Evolutionary conservation across 1,140 invertebrate species (phyloP).

Genomic region (Drosophila ohnishii): DNA sequence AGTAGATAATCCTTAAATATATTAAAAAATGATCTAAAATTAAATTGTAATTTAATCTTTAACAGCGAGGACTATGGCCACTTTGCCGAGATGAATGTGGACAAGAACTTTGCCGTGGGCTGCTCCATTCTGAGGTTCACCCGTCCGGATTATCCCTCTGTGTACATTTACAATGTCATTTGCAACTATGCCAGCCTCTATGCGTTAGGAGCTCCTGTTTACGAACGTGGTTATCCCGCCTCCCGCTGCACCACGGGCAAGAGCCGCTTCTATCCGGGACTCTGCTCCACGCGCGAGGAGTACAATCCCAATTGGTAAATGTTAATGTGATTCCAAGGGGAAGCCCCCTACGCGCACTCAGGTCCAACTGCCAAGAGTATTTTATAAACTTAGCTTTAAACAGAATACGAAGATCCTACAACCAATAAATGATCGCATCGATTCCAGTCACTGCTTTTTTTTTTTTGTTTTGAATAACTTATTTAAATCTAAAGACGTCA

Average conservation of each 20-base stretch:
- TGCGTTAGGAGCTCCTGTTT: conserved; percentile 68
- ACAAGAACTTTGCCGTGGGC: conserved; percentile 70
- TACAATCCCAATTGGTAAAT: conserved; percentile 72
- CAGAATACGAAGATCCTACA: conserved; percentile 15
- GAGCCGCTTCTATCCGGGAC: conserved; percentile 75
- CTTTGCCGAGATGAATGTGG: conserved; percentile 79
- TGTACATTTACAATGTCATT: conserved; percentile 76
- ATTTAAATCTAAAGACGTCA: conserved; percentile 24
- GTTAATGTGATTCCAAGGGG: conserved; percentile 27
- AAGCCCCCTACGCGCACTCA: conserved; percentile 33
- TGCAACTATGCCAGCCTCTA: conserved; percentile 80
- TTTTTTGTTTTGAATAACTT: conserved; percentile 26
- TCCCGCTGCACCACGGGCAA: conserved; percentile 68
- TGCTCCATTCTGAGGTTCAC: conserved; percentile 77
- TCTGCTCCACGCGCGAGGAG: conserved; percentile 70
- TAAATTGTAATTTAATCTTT: too few relatives aligned
- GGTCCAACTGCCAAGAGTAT: conserved; percentile 58
- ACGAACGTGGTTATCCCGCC: conserved; percentile 55
- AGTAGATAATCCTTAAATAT: too few relatives aligned
- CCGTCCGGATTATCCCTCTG: conserved; percentile 70
- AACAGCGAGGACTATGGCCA: conserved; percentile 78
- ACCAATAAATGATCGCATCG: conserved; percentile 54
- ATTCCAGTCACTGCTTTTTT: conserved; percentile 10
- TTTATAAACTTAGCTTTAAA: conserved; percentile 38
- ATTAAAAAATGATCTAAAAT: too few relatives aligned